A percentile compares a stretch with the other conserved stretches of the same genome.
Conservation (phyloP, 1,140 invertebrate species). For the Plodia interpunctella region DNA sequence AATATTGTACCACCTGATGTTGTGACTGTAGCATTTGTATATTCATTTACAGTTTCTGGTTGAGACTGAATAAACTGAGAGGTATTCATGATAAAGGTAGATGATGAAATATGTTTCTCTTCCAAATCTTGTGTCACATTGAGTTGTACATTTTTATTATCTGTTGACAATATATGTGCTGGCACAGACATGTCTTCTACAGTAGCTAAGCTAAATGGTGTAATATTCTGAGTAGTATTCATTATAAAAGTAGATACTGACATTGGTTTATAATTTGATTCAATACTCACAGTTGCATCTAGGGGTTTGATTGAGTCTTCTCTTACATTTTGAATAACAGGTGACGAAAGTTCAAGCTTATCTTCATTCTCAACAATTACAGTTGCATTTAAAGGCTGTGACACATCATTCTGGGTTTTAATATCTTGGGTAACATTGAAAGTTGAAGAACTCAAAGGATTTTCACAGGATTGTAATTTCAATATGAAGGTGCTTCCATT, state of each 20-base stretch:
- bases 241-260: conserved; percentile 1
- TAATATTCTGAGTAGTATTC: neutral
- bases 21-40: neutral
- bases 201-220: neutral
- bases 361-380: neutral
- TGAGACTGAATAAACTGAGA: neutral
- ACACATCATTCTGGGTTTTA: neutral
- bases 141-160: no score
- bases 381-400: neutral
- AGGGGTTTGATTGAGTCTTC: neutral
- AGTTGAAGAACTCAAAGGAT: neutral
- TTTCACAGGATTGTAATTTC: no score
- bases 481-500: no score
- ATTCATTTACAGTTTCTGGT: neutral
- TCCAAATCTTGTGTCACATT: neutral
- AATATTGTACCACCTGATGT: neutral
- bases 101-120: neutral
- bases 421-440: neutral
- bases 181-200: no score
- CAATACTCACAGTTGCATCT: neutral
- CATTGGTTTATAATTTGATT: neutral
- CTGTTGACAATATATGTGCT: no score
- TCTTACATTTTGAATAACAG: neutral
- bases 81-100: neutral
- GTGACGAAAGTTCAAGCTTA: neutral